A percentile compares a stretch with the other conserved stretches of the same genome.
phyloP scores from a whole-genome alignment of 2,797 vertebrate species.

The Malurus leucopterus region DNA sequence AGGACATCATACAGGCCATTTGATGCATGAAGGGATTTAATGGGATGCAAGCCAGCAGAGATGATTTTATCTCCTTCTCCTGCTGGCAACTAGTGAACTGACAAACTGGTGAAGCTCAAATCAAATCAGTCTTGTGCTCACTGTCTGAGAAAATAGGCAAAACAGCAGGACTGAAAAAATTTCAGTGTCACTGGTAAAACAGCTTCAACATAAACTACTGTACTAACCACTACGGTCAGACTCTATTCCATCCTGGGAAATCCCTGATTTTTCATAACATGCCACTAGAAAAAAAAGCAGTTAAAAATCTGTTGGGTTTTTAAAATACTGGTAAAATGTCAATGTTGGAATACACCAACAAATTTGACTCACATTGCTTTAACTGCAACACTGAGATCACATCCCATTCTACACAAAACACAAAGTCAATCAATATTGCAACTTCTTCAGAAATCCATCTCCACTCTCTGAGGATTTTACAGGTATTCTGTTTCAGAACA shows the following conservation, averaged over 20 bases:
- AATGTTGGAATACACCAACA: background rate
- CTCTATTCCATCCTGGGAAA: background rate
- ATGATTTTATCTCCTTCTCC: background rate
- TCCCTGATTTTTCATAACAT: background rate
- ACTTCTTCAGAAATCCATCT: background rate
- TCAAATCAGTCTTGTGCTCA: background rate
- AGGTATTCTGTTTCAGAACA: background rate
- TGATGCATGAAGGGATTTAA: background rate
- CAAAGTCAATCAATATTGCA: fast-evolving
- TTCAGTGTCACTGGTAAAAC: background rate
- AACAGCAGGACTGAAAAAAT: background rate
- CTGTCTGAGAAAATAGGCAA: background rate
- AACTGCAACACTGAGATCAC: background rate
- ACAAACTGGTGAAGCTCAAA: background rate
- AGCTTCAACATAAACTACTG: background rate
- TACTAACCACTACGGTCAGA: background rate
- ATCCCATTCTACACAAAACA: background rate
- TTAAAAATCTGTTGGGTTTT: background rate
- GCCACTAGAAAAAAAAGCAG: background rate
- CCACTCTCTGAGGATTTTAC: background rate
- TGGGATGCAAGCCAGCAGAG: background rate
- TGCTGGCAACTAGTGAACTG: background rate
- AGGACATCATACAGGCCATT: background rate
- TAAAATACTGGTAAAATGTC: background rate
- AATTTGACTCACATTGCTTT: background rate